Evolutionary conservation across 1,140 invertebrate genomes (phyloP), one percentile per base, ranked within the genome.

Genomic region (Zaprionus africanus): DNA sequence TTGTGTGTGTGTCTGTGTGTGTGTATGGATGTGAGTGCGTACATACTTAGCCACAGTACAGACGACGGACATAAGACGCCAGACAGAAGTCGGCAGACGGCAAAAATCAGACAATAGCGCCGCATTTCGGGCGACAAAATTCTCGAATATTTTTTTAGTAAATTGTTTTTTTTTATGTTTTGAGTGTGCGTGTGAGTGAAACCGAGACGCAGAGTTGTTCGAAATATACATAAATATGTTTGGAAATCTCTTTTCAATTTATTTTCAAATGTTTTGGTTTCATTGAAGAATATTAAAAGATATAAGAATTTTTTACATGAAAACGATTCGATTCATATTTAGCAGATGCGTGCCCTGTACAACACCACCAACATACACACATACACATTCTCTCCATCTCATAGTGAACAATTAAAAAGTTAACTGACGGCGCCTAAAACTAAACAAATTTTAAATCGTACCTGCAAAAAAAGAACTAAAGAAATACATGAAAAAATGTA

Each of bases 21-120:
- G n/a, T 41, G n/a, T 54, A 4, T 65, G 34, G 31, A 13, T 56
- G 53, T 59, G 57, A 6, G 17, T 60, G 36, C 36, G 12, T 58
- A 58, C 31, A 58, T 58, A 58, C 24, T 58, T 64, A 26, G 46
- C 46, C 46, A 46, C 15, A 46, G 41, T 38, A 17, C 46, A 51
- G 46, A 51, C 46, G 41, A n/a, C 6, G 41, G 41, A 46, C 41
- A 3, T n/a, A 46, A 46, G 41, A 46, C 41, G 41, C 19, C 46
- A 51, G 46, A 51, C 46, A 51, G 46, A 51, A 51, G 46, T 22
- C 46, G 41, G 41, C 41, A 46, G 41, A 46, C 41, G 46, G 19
- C 46, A 51, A 24, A 51, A 51, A 22, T 51, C 46, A 24, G 46
- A 51, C 46, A 51, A 24, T 51, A 51, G 46, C 46, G 12, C 46